Conservation (phyloP, 2,888 invertebrate species). For the Branchellion lobata region DNA sequence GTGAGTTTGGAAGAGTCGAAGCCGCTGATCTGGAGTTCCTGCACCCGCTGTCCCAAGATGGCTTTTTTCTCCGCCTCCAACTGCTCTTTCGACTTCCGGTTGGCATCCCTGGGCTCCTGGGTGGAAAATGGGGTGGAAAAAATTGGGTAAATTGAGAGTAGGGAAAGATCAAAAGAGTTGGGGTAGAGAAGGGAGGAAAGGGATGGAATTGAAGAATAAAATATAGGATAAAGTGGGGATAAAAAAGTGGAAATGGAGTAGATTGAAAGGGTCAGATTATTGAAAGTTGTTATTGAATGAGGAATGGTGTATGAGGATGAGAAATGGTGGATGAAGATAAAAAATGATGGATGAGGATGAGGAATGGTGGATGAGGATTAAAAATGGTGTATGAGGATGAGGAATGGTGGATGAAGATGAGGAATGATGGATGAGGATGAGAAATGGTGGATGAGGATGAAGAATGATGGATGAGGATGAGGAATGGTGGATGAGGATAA, state of each 20-base stretch:
- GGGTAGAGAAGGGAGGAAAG: neutral
- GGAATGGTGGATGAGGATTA: too few relatives aligned
- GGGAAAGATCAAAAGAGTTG: neutral
- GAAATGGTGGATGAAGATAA: too few relatives aligned
- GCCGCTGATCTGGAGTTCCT: slow-evolving; percentile 71
- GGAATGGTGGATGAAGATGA: too few relatives aligned
- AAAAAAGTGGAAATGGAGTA: neutral
- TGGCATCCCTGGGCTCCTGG: slow-evolving; percentile 23
- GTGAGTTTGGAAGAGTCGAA: slow-evolving; percentile 76
- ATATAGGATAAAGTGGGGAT: neutral
- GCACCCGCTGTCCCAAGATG: slow-evolving; percentile 72
- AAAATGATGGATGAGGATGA: too few relatives aligned
- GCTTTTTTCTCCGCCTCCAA: slow-evolving; percentile 98
- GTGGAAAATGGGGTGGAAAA: neutral
- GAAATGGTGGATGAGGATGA: too few relatives aligned
- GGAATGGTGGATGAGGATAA: too few relatives aligned
- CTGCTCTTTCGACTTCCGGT: slow-evolving; percentile 93
- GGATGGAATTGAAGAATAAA: neutral
- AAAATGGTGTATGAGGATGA: too few relatives aligned
- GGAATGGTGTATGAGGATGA: neutral
- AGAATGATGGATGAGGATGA: too few relatives aligned
- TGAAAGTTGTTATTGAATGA: neutral
- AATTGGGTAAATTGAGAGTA: neutral
- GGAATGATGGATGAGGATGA: neutral
- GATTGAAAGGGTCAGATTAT: neutral